Evolutionary conservation across 2,888 invertebrate species (phyloP).

Genomic region (Slavum lentiscoides): DNA sequence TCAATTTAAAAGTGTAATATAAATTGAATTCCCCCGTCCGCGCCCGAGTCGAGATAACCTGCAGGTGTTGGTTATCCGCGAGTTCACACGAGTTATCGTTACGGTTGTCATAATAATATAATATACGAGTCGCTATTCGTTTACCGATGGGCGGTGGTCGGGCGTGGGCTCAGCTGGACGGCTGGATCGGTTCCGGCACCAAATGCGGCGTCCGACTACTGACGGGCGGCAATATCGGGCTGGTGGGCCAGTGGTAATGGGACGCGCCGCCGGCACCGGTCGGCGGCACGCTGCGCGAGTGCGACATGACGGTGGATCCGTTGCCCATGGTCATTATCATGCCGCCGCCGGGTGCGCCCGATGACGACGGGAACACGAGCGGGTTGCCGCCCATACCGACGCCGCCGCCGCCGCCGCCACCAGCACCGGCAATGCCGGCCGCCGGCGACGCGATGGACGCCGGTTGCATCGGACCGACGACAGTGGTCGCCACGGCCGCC

Average conservation of each 20-base stretch:
- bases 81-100: background rate
- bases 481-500: slow-evolving; percentile 65
- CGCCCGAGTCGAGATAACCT: no score
- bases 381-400: slow-evolving; percentile 56
- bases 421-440: slow-evolving; percentile 54
- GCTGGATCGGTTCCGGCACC: slow-evolving; percentile 66
- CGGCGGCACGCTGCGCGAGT: slow-evolving; percentile 57
- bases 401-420: slow-evolving; percentile 35
- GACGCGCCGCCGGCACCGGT: slow-evolving; percentile 56
- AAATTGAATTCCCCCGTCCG: no score
- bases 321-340: slow-evolving; percentile 55
- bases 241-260: slow-evolving; percentile 58
- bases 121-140: background rate
- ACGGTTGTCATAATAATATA: background rate
- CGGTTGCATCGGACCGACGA: slow-evolving; percentile 44
- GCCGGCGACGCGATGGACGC: slow-evolving; percentile 55
- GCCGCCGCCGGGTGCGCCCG: slow-evolving; percentile 57
- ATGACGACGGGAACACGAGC: slow-evolving; percentile 56
- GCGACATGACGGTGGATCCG: slow-evolving; percentile 56
- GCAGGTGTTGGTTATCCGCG: no score
- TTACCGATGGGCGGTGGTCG: slow-evolving; percentile 48
- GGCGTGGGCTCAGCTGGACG: slow-evolving; percentile 57
- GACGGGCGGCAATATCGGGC: slow-evolving; percentile 69
- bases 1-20: no score
- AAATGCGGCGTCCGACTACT: slow-evolving; percentile 73